Evolutionary conservation across 2,888 invertebrate genomes (phyloP).

Genomic region (Lasioglossum figueresi): DNA sequence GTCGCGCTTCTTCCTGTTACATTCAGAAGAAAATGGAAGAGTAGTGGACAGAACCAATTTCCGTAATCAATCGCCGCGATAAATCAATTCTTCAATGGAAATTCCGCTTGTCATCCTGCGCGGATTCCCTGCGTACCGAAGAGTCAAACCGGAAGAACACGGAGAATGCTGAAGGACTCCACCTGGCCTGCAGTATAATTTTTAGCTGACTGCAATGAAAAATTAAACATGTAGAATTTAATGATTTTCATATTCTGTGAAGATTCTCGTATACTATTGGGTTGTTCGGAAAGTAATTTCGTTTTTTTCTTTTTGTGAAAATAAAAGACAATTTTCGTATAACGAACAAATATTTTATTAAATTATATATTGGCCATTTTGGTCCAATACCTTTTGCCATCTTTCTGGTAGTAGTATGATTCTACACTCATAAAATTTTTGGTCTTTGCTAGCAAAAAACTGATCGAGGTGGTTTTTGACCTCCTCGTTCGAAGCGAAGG

Average conservation of each 20-base stretch:
- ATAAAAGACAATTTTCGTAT: no score
- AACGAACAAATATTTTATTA: no score
- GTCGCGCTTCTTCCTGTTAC: background rate
- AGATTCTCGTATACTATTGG: background rate
- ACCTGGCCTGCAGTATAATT: background rate
- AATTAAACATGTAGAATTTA: background rate
- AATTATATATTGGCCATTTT: no score
- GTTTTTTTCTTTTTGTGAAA: no score
- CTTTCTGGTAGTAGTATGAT: no score
- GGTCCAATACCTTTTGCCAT: no score
- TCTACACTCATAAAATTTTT: no score
- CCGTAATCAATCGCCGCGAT: conserved; percentile 9
- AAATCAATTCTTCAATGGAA: conserved; percentile 2
- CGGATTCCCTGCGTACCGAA: background rate
- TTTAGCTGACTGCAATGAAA: background rate
- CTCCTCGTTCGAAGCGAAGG: no score
- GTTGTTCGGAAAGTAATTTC: no score
- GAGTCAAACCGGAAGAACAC: background rate
- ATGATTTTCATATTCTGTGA: background rate
- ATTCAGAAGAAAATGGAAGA: background rate
- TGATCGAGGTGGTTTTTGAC: no score
- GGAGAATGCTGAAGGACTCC: background rate
- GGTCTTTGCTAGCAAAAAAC: no score
- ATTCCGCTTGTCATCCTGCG: background rate
- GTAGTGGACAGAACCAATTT: background rate